Conservation (phyloP, 53 echinoderm and acorn worm species). For the Echinometra lucunter region DNA sequence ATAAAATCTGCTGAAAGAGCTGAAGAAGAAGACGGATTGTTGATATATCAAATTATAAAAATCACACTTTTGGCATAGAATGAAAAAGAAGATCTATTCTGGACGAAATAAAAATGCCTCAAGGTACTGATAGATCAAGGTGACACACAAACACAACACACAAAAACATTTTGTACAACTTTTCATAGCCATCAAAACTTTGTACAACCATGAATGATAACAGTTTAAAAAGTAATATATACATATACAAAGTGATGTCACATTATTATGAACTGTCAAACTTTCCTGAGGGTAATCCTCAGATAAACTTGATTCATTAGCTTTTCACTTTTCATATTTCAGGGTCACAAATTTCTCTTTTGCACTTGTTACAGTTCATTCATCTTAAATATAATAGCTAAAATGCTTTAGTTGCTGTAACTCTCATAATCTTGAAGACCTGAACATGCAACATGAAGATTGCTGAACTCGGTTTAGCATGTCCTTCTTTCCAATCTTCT, state of each 20-base stretch:
- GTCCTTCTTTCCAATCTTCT: not conserved
- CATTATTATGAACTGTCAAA: not conserved
- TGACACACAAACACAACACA: constrained; percentile 15
- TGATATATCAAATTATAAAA: constrained; percentile 39
- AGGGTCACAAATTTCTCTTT: not conserved
- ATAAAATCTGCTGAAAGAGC: constrained; percentile 64
- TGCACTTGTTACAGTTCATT: not conserved
- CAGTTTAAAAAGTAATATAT: no score
- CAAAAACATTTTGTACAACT: constrained; percentile 8
- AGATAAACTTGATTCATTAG: not conserved
- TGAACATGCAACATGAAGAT: not conserved
- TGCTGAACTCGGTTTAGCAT: not conserved
- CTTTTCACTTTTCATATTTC: not conserved
- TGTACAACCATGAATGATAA: no score
- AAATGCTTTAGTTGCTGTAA: not conserved
- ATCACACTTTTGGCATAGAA: constrained; percentile 63
- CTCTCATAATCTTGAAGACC: no score
- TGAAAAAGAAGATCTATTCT: constrained; percentile 22
- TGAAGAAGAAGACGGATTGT: constrained; percentile 50
- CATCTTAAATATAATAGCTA: not conserved
- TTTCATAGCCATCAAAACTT: not conserved
- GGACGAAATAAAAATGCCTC: constrained; percentile 18
- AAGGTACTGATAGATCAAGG: not conserved
- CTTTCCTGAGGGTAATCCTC: not conserved
- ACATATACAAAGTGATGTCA: not conserved